These are phyloP conservation scores for Conops quadrifasciatus DNA, from an alignment of 2,888 invertebrate species.

Conservation along the genomic window DNA sequence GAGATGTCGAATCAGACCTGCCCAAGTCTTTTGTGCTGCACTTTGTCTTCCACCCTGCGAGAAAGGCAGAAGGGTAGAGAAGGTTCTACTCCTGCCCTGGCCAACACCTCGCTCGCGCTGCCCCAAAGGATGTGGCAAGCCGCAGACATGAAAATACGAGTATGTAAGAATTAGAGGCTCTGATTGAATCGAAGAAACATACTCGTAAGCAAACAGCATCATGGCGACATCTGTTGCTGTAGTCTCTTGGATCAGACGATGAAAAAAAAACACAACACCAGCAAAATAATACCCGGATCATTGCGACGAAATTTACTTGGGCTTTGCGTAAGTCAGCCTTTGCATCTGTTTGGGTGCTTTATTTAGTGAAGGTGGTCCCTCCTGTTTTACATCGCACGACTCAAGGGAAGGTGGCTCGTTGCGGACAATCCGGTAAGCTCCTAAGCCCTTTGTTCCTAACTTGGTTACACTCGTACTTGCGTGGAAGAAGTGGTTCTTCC, in stretches of 20 bases:
- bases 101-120: background rate
- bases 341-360: background rate
- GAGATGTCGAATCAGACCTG: slow-evolving; percentile 46
- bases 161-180: no score
- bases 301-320: background rate
- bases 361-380: background rate
- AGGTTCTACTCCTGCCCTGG: no score
- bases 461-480: background rate
- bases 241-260: background rate
- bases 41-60: slow-evolving; percentile 2
- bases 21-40: slow-evolving; percentile 38
- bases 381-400: no score
- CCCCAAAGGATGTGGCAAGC: slow-evolving; percentile 11
- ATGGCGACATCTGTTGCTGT: slow-evolving; percentile 21
- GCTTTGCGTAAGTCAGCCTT: no score
- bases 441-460: background rate
- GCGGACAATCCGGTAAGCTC: background rate
- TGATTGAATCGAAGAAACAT: slow-evolving; percentile 27
- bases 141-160: slow-evolving; percentile 31
- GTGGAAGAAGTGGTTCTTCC: no score
- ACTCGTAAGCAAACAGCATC: slow-evolving; percentile 6
- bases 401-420: background rate
- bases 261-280: slow-evolving; percentile 13
- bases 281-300: slow-evolving; percentile 10
- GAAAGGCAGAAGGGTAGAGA: no score